These are phyloP conservation scores for Temnothorax rugatulus DNA, from an alignment of 2,888 invertebrate genomes.

Conservation along the genomic window DNA sequence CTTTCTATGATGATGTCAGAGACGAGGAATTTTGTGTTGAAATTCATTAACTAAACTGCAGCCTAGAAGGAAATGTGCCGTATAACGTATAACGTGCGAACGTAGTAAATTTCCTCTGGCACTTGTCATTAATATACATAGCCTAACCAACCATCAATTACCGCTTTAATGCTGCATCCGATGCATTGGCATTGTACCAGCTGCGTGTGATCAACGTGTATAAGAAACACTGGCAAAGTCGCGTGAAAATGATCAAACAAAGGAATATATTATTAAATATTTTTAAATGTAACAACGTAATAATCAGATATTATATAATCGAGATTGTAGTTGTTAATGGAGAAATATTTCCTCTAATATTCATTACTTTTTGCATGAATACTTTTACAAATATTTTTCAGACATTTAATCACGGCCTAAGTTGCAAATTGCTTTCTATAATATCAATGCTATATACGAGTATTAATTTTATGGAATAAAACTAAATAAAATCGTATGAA, in stretches of 20 bases:
- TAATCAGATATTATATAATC: constrained; percentile 12
- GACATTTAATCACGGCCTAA: constrained; percentile 31
- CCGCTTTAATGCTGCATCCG: constrained; percentile 57
- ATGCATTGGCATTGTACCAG: constrained; percentile 68
- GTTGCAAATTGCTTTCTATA: not conserved
- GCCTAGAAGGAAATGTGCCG: constrained; percentile 8
- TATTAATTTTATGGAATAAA: constrained; percentile 16
- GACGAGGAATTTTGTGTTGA: not conserved
- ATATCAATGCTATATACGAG: not conserved
- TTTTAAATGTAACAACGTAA: not conserved
- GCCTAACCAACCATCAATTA: constrained; percentile 31
- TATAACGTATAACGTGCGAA: constrained; percentile 5
- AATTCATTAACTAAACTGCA: constrained; percentile 30
- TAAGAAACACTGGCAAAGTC: not conserved
- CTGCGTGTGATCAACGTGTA: constrained; percentile 63
- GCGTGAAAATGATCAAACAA: not conserved
- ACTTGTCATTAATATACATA: constrained; percentile 35
- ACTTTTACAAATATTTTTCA: constrained; percentile 41
- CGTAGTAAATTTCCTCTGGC: constrained; percentile 15
- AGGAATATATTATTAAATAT: not conserved
- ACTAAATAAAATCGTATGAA: not conserved
- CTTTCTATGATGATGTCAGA: not conserved
- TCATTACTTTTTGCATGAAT: constrained; percentile 1
- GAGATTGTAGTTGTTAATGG: not conserved
- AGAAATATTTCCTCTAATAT: not conserved